Conservation (phyloP, 2,113 vertebrate species). For the Cephalopholis sonnerati region DNA sequence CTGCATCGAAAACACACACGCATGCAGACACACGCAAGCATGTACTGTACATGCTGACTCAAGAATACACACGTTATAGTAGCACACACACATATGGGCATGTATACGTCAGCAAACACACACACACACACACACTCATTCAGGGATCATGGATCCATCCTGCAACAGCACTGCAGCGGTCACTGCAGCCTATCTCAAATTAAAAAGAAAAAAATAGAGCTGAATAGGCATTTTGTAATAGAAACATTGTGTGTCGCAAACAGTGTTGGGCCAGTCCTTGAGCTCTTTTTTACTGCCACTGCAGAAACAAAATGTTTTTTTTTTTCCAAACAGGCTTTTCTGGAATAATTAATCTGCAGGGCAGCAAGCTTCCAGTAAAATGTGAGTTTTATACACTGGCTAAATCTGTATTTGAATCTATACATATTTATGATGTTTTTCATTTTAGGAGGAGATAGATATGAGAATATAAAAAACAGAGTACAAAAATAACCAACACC, state of each 20-base stretch:
- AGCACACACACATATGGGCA: not conserved
- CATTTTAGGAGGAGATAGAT: not conserved
- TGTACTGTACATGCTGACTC: conserved; percentile 63
- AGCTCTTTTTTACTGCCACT: conserved; percentile 35
- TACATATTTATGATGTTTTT: not conserved
- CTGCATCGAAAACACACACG: conserved; percentile 54
- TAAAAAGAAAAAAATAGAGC: conserved; percentile 49
- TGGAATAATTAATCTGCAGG: conserved; percentile 6
- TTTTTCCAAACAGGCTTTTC: not conserved
- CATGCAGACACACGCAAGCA: conserved; percentile 25
- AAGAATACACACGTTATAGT: conserved; percentile 25
- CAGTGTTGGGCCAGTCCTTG: conserved; percentile 13
- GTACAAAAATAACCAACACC: not conserved
- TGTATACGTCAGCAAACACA: not conserved
- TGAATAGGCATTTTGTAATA: conserved; percentile 60
- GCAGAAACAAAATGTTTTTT: conserved; percentile 21
- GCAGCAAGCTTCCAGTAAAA: not conserved
- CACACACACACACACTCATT: not conserved
- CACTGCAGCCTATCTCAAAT: conserved; percentile 65
- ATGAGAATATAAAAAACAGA: not conserved
- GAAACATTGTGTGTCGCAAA: conserved; percentile 44
- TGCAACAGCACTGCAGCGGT: conserved; percentile 57
- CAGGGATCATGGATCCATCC: conserved; percentile 29
- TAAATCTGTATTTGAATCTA: not conserved
- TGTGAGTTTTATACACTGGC: not conserved